Base-by-base conservation (phyloP, 2,797 vertebrate genomes). In the Sus cebifrons region DNA sequence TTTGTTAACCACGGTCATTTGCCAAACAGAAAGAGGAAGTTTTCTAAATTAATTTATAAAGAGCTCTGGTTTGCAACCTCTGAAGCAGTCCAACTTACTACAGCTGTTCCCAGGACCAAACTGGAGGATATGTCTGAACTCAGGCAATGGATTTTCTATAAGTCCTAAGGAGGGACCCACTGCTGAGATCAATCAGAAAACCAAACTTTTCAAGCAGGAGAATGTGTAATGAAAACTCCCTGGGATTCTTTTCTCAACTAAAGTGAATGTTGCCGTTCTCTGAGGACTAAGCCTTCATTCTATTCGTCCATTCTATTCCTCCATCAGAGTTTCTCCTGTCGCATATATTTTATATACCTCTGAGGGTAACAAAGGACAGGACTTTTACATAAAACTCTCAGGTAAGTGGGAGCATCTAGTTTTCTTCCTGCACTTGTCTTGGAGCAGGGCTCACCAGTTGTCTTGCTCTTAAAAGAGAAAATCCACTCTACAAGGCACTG, bases 21-120 rank as follows among this genome's bases (percentile, higher is more conserved):
- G n/a, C 82, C 60, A n/a, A 81, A 77, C 54, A 86, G 78, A 93
- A 84, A 52, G 89, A 93, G 79, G 84, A 95, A 93, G 86, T 60
- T 9, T 60, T 95, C 56, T 56, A 36, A 68, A 75, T 70, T 78
- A 52, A 54, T 67, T 96, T 96, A 74, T 10, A 3, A 52, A 62
- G 81, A 40, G 71, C 82, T 86, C 93, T 87, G 71, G 94, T 17
- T 56, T 17, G 7, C 52, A 0, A 21, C n/a, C 58, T 14, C 54
- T 6, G 70, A 32, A 84, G 25, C 12, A 73, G 36, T 1, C 15
- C 9, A 4, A 18, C 56, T 49, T 18, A 20, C 5, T 6, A 25
- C 40, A 32, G 70, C 25, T 23, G 13, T 9, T 15, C 9, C 60
- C 4, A 52, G 56, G 15, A 16, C 29, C 0, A 0, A 40, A 3